These are phyloP conservation scores for Ceratoteleas bidentatus DNA, from an alignment of 1,140 invertebrate genomes.

Conservation along the genomic window DNA sequence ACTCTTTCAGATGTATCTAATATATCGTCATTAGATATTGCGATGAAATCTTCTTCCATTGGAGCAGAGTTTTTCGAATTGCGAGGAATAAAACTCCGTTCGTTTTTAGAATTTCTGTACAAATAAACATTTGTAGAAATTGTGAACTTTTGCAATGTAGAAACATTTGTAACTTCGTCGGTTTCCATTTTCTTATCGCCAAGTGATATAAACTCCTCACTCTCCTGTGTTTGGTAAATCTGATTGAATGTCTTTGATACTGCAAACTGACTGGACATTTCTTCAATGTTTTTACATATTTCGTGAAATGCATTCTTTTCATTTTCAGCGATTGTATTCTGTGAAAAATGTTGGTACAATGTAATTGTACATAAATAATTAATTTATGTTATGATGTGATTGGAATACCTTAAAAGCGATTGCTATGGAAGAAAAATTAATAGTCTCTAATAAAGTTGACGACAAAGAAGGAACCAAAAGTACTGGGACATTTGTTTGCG, in stretches of 20 bases:
- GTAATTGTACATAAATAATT: not conserved
- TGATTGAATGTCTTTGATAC: not conserved
- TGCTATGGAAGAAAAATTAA: constrained; percentile 72
- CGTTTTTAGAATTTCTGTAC: constrained; percentile 66
- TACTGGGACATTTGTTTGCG: constrained; percentile 72
- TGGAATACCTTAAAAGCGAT: constrained; percentile 75
- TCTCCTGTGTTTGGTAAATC: no score
- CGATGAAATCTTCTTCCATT: constrained; percentile 61
- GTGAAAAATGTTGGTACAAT: constrained; percentile 1
- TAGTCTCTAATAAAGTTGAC: constrained; percentile 62
- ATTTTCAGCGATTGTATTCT: constrained; percentile 17
- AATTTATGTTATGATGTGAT: not conserved
- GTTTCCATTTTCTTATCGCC: constrained; percentile 32
- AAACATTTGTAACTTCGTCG: constrained; percentile 13
- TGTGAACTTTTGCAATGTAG: constrained; percentile 13
- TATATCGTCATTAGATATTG: constrained; percentile 41
- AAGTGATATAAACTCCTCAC: not conserved
- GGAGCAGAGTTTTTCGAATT: not conserved
- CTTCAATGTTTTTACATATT: constrained; percentile 19
- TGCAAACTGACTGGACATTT: constrained; percentile 13
- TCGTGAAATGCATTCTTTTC: constrained; percentile 24
- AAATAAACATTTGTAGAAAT: constrained; percentile 67
- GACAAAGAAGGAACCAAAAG: constrained; percentile 73
- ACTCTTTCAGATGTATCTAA: not conserved
- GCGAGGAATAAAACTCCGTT: constrained; percentile 70